Evolutionary conservation across 2,113 vertebrate species (phyloP).

Genomic region (Aix galericulata): DNA sequence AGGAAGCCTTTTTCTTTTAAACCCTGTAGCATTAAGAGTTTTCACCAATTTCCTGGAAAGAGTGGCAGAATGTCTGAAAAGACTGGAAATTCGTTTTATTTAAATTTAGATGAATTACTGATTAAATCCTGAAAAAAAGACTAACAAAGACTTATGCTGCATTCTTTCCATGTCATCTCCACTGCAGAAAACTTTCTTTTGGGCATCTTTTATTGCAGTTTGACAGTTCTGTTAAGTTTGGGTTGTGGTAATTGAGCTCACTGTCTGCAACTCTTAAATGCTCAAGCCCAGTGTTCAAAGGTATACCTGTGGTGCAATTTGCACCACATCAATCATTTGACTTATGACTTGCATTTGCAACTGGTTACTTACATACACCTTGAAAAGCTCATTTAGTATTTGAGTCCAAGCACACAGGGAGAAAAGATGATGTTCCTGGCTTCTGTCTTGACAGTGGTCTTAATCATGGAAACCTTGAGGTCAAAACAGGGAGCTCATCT

Average conservation of each 20-base stretch:
- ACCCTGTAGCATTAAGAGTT: background rate
- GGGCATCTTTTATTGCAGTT: background rate
- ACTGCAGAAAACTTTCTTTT: background rate
- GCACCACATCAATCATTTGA: background rate
- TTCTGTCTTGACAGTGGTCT: background rate
- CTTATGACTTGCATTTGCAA: background rate
- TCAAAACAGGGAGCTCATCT: background rate
- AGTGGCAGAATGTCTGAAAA: background rate
- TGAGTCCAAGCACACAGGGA: background rate
- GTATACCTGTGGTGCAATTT: background rate
- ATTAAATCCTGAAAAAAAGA: background rate
- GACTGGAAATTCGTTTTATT: background rate
- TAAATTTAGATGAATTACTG: slow-evolving; percentile 8
- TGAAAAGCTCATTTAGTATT: background rate
- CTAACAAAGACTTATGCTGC: background rate
- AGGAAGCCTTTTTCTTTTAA: background rate
- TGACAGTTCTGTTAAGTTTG: slow-evolving; percentile 11
- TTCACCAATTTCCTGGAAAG: background rate
- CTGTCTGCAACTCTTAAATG: background rate
- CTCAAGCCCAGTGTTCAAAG: background rate
- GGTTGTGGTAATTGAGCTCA: slow-evolving; percentile 18
- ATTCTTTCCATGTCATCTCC: slow-evolving; percentile 19
- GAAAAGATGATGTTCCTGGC: background rate
- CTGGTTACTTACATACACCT: background rate
- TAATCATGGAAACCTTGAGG: background rate